A percentile compares a stretch with the other conserved stretches of the same genome.
phyloP scores from a whole-genome alignment of 2,888 invertebrate species.

The Agriopis leucophaearia region DNA sequence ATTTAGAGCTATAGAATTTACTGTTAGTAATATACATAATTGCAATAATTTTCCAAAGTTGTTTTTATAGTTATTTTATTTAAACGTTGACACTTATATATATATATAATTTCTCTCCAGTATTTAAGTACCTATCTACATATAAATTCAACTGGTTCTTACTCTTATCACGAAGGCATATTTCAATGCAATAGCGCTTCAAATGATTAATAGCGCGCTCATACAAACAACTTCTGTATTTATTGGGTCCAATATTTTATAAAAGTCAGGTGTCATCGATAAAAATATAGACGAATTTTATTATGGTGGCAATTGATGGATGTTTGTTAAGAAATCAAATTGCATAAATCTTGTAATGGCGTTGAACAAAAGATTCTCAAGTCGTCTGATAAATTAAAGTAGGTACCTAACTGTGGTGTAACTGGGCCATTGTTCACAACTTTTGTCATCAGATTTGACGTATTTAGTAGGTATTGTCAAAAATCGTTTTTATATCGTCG shows the following conservation, averaged over 20 bases:
- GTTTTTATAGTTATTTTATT: no score
- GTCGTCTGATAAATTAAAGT: neutral
- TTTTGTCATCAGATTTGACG: neutral
- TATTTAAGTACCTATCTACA: neutral
- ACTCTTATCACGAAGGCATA: constrained; percentile 17
- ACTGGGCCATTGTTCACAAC: no score
- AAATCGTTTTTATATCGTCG: no score
- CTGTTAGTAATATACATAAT: no score
- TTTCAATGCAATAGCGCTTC: constrained; percentile 30
- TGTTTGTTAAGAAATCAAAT: constrained; percentile 37
- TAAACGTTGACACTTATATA: neutral
- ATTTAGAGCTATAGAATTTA: no score
- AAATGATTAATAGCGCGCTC: constrained; percentile 40
- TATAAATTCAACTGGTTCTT: constrained; percentile 8
- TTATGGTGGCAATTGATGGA: constrained; percentile 24
- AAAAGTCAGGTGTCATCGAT: constrained; percentile 42
- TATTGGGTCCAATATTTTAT: constrained; percentile 35
- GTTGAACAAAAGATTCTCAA: constrained; percentile 14
- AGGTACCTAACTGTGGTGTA: no score
- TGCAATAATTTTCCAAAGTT: no score
- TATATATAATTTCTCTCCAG: neutral
- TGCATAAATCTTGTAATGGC: constrained; percentile 29
- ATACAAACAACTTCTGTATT: constrained; percentile 40
- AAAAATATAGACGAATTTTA: constrained; percentile 40
- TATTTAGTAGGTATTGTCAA: no score